phyloP scores from a whole-genome alignment of 2,113 vertebrate genomes.

The Limanda limanda region DNA sequence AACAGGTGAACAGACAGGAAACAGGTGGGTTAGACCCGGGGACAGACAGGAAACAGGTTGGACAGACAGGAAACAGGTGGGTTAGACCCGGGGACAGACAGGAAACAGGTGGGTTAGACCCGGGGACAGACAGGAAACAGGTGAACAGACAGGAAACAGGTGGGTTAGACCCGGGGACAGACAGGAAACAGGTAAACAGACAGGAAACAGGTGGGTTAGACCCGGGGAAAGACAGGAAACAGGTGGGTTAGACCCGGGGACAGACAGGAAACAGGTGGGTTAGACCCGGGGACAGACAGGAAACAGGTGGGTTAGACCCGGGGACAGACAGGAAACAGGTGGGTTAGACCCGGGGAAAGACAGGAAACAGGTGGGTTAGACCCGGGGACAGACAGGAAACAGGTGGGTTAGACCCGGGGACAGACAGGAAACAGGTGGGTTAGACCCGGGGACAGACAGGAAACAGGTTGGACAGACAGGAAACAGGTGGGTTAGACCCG shows the following conservation, averaged over 20 bases:
- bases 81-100: no score
- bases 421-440: background rate
- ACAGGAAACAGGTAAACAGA: background rate
- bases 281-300: no score
- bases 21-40: no score
- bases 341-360: background rate
- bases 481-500: no score
- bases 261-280: background rate
- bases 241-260: background rate
- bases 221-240: background rate
- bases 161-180: no score
- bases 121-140: background rate
- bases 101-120: background rate
- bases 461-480: background rate
- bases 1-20: background rate
- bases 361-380: background rate
- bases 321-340: background rate
- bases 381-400: background rate
- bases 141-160: no score
- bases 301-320: background rate
- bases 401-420: no score
- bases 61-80: no score
- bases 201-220: background rate
- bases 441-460: background rate
- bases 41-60: background rate